Evolutionary conservation across 2,888 invertebrate species (phyloP).

Genomic region (Spisula solida): DNA sequence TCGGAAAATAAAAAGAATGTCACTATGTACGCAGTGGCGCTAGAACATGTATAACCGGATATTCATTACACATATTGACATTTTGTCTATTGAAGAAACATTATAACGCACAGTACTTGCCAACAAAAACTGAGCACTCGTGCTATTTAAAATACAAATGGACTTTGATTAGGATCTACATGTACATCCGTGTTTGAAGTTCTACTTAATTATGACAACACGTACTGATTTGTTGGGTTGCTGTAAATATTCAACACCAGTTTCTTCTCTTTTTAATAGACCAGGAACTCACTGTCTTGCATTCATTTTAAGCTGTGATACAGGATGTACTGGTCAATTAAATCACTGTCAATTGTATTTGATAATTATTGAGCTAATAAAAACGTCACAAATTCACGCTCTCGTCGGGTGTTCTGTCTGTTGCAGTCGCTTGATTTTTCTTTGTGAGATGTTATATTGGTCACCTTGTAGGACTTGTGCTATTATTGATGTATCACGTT

Average conservation of each 20-base stretch:
- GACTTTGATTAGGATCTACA: background rate
- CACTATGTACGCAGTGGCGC: background rate
- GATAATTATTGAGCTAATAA: background rate
- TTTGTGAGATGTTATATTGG: no score
- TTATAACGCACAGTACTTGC: background rate
- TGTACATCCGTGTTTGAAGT: background rate
- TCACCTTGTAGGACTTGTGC: no score
- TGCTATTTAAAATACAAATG: background rate
- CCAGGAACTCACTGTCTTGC: background rate
- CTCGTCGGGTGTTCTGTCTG: background rate
- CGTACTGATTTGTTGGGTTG: background rate
- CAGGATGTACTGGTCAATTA: background rate
- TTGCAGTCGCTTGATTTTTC: background rate
- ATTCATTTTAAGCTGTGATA: background rate
- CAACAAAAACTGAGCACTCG: background rate
- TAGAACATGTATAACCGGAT: background rate
- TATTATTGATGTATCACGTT: no score
- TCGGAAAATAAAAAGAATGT: background rate
- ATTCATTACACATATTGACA: background rate
- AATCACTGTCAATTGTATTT: background rate
- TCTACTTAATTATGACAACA: background rate
- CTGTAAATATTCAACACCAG: background rate
- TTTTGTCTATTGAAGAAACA: background rate
- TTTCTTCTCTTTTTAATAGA: background rate
- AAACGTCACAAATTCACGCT: conserved; percentile 6